phyloP scores from a whole-genome alignment of 2,113 vertebrate species.

The Prietella phreatophila region DNA sequence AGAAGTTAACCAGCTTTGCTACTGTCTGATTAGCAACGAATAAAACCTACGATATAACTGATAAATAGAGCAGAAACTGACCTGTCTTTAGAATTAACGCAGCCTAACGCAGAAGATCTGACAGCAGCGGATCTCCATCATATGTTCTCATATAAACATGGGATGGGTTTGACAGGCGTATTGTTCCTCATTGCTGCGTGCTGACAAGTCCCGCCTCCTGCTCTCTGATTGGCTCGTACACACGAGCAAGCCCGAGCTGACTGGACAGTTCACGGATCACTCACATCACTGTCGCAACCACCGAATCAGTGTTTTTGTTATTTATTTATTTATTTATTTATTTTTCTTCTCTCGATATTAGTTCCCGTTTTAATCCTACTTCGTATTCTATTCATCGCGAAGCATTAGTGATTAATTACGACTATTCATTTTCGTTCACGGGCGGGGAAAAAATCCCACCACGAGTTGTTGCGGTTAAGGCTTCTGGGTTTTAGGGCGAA shows the following conservation, averaged over 20 bases:
- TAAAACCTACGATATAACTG: neutral
- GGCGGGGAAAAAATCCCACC: neutral
- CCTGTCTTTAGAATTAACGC: neutral
- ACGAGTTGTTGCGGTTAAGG: neutral
- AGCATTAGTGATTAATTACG: neutral
- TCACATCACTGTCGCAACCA: neutral
- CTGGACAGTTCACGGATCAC: neutral
- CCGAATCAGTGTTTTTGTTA: fast-evolving
- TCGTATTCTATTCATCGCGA: neutral
- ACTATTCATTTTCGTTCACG: neutral
- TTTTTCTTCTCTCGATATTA: too few species aligned
- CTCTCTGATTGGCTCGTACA: neutral
- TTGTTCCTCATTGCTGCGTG: neutral
- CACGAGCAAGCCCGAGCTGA: neutral
- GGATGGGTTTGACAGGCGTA: neutral
- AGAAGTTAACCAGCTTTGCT: neutral
- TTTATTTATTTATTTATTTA: too few species aligned
- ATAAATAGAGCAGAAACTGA: neutral
- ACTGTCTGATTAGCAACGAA: neutral
- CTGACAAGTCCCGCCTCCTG: neutral
- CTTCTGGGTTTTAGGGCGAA: too few species aligned
- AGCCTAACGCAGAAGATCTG: neutral
- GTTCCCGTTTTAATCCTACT: neutral
- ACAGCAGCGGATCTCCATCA: neutral
- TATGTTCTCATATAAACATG: neutral